Percentiles rank a stretch among this genome's conserved stretches.
phyloP scores from a whole-genome alignment of 2,113 vertebrate genomes.

The Probosciger aterrimus region DNA sequence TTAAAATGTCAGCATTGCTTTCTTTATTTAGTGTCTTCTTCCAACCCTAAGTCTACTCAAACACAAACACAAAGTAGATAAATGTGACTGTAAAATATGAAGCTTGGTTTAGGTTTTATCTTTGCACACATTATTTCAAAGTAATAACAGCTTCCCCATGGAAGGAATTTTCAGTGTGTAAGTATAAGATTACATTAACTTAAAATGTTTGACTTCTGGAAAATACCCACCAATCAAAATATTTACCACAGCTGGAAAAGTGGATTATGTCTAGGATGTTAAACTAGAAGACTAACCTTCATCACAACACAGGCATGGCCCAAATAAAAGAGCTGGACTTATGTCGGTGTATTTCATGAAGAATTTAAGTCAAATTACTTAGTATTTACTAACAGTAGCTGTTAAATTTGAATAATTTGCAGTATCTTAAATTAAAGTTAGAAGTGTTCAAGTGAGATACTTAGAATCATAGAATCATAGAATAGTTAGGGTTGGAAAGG shows the following conservation, averaged over 20 bases:
- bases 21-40: conserved; percentile 33
- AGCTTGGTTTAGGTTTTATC: not conserved
- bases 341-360: not conserved
- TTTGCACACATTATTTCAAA: not conserved
- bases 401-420: not conserved
- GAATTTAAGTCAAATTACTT: not conserved
- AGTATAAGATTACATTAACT: not conserved
- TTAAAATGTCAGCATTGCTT: conserved; percentile 30
- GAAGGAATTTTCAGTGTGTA: not conserved
- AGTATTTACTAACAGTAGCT: not conserved
- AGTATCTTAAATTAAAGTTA: not conserved
- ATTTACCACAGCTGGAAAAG: not conserved
- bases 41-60: not conserved
- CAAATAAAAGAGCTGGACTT: not conserved
- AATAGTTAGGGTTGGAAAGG: no score
- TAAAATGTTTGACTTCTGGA: not conserved
- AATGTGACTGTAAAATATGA: conserved; percentile 5
- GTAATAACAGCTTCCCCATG: not conserved
- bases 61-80: not conserved
- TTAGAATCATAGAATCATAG: no score
- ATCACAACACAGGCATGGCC: not conserved
- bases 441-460: not conserved
- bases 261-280: not conserved
- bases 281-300: not conserved
- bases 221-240: not conserved